A percentile compares a stretch with the other conserved stretches of the same genome.
phyloP scores from a whole-genome alignment of 2,113 vertebrate species.

The Octodon degus region DNA sequence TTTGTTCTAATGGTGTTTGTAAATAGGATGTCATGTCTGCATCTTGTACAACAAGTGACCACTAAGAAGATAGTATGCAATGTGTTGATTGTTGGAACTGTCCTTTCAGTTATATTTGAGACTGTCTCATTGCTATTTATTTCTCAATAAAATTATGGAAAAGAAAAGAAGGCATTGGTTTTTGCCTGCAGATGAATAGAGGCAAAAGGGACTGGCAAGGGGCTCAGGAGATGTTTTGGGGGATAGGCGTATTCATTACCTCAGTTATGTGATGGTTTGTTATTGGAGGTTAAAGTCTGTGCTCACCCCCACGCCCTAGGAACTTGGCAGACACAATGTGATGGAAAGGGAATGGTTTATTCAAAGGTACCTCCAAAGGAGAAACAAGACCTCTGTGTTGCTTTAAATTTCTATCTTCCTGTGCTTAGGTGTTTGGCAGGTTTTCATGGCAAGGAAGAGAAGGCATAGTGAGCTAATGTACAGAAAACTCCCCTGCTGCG shows the following conservation, averaged over 20 bases:
- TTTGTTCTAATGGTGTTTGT: no score
- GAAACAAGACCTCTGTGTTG: neutral
- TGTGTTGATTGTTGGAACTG: no score
- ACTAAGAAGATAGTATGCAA: no score
- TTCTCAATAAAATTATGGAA: no score
- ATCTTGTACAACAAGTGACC: no score
- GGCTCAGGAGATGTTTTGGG: neutral
- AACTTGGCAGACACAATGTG: neutral
- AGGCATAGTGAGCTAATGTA: neutral
- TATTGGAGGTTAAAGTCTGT: neutral
- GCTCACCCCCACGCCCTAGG: neutral
- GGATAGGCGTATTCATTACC: neutral
- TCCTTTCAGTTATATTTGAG: no score
- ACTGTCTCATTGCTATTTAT: no score
- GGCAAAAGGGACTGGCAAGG: neutral
- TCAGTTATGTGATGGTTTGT: neutral
- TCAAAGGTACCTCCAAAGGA: neutral
- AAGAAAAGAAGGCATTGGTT: neutral
- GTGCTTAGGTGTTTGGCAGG: neutral
- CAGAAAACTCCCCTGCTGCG: neutral
- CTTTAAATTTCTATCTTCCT: neutral
- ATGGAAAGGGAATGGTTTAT: neutral
- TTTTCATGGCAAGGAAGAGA: neutral
- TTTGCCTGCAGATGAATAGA: neutral
- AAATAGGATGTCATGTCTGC: no score